Conservation (phyloP, 2,888 invertebrate species). For the Balanococcus diminutus region DNA sequence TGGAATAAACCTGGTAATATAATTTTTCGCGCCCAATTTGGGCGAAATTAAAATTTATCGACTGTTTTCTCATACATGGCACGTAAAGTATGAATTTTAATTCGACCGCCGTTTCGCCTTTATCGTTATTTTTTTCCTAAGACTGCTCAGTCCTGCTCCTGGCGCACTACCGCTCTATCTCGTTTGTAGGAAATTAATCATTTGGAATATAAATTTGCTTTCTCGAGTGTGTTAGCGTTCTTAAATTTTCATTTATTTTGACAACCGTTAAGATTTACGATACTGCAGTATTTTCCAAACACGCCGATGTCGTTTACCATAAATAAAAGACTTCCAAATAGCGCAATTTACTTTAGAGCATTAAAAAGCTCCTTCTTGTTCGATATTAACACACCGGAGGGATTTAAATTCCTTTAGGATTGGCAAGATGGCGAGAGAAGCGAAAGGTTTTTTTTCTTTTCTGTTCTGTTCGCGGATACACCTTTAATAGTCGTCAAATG, state of each 20-base stretch:
- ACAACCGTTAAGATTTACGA: constrained; percentile 29
- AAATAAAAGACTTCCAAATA: constrained; percentile 31
- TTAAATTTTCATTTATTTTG: constrained; percentile 44
- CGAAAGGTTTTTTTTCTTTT: background rate
- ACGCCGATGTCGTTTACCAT: constrained; percentile 38
- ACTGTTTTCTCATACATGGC: constrained; percentile 28
- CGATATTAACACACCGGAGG: constrained; percentile 15
- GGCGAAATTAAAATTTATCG: constrained; percentile 21
- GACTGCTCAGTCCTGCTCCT: background rate
- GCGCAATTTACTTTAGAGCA: constrained; percentile 23
- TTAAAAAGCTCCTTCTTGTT: constrained; percentile 9
- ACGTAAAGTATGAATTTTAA: constrained; percentile 54
- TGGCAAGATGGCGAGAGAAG: background rate
- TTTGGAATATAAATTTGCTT: constrained; percentile 34
- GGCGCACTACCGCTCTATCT: background rate
- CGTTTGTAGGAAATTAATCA: constrained; percentile 31
- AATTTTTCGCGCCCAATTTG: background rate
- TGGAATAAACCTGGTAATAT: background rate
- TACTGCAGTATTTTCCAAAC: background rate
- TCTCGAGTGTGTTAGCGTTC: constrained; percentile 15
- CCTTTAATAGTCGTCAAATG: background rate
- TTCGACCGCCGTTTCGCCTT: constrained; percentile 15
- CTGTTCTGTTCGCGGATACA: background rate
- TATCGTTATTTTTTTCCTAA: constrained; percentile 15
- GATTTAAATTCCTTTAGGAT: background rate